phyloP scores from a whole-genome alignment of 2,888 invertebrate species.

The Hyposoter didymator region DNA sequence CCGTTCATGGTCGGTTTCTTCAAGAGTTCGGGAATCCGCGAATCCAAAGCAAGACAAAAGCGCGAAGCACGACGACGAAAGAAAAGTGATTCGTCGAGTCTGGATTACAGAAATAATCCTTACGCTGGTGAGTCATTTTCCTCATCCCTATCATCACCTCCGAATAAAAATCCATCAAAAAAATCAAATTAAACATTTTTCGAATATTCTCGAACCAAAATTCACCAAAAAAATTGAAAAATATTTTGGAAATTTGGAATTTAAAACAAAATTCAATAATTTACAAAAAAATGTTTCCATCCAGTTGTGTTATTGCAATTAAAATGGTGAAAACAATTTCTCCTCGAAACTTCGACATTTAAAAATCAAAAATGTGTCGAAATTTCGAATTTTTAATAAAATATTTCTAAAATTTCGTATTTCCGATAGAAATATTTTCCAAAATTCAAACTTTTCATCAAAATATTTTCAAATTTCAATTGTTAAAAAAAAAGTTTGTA shows the following conservation, averaged over 20 bases:
- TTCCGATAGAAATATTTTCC: background rate
- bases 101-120: slow-evolving; percentile 86
- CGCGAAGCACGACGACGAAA: slow-evolving; percentile 86
- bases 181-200: no score
- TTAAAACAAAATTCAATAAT: background rate
- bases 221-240: no score
- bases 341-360: no score
- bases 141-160: background rate
- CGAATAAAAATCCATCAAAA: background rate
- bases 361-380: no score
- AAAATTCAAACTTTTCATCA: no score
- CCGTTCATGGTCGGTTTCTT: slow-evolving; percentile 97
- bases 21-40: slow-evolving; percentile 87
- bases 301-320: background rate
- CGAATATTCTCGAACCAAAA: no score
- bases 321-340: background rate
- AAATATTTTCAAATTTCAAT: no score
- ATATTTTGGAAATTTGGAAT: background rate
- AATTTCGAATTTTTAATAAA: no score
- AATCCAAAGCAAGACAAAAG: slow-evolving; percentile 86
- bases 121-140: slow-evolving; percentile 84
- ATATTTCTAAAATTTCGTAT: background rate
- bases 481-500: no score
- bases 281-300: background rate
- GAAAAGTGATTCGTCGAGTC: slow-evolving; percentile 83